Conservation (phyloP, 2,888 invertebrate genomes). For the Eledone cirrhosa region DNA sequence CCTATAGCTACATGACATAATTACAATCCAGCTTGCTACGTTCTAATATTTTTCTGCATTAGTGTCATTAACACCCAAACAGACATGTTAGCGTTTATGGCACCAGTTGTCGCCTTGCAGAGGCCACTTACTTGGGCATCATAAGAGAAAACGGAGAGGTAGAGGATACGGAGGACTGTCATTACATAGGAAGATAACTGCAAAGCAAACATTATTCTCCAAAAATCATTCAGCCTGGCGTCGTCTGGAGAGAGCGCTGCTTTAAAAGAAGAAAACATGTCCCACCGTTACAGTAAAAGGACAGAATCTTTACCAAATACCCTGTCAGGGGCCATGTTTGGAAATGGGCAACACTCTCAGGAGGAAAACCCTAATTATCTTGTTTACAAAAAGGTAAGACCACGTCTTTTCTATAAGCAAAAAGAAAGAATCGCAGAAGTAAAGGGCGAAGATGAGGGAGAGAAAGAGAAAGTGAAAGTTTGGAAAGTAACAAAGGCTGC, state of each 20-base stretch:
- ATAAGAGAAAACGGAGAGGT: not conserved
- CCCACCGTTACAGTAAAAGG: constrained; percentile 52
- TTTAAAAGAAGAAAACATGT: constrained; percentile 38
- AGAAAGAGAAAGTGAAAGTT: not conserved
- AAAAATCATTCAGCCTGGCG: constrained; percentile 14
- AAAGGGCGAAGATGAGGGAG: not conserved
- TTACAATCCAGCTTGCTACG: not conserved
- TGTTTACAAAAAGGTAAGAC: constrained; percentile 59
- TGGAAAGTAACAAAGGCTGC: not conserved
- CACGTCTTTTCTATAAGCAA: too few species aligned
- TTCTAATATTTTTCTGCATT: not conserved
- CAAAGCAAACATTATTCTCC: not conserved
- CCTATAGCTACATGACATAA: not conserved
- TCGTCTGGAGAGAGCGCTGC: constrained; percentile 21
- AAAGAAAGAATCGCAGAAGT: too few species aligned
- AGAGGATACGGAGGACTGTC: not conserved
- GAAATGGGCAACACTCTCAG: constrained; percentile 58
- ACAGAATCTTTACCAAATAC: constrained; percentile 56
- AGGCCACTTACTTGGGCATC: too few species aligned
- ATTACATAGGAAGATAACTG: not conserved
- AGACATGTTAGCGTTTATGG: too few species aligned
- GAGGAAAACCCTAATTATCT: constrained; percentile 60
- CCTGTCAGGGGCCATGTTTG: constrained; percentile 54
- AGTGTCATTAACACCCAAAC: too few species aligned
- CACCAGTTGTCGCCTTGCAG: too few species aligned